Conservation (phyloP, 2,113 vertebrate genomes). For the Megaceryle torquata region DNA sequence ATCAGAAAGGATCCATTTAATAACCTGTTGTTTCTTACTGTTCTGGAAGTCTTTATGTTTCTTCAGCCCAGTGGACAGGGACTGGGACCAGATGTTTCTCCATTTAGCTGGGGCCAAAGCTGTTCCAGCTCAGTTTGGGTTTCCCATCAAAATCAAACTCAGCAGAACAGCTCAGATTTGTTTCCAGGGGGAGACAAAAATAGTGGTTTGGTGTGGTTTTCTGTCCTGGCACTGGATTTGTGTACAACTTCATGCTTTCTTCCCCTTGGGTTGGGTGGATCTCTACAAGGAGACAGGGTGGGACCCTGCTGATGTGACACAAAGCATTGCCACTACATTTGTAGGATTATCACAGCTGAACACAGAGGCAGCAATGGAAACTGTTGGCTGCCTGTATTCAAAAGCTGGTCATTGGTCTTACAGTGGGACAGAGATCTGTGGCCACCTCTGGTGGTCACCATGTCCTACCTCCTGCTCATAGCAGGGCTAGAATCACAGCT, state of each 20-base stretch:
- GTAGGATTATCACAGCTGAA: background rate
- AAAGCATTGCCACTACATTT: background rate
- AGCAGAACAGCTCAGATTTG: background rate
- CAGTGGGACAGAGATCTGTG: background rate
- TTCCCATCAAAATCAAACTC: background rate
- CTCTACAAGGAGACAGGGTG: background rate
- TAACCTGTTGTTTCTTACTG: background rate
- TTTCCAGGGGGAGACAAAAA: background rate
- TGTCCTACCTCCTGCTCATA: background rate
- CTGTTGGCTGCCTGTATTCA: background rate
- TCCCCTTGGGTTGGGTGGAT: background rate
- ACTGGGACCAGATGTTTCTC: constrained; percentile 24
- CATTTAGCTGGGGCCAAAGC: background rate
- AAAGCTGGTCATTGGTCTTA: background rate
- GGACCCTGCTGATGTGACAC: background rate
- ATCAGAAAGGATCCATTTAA: background rate
- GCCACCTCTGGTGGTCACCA: background rate
- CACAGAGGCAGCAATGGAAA: background rate
- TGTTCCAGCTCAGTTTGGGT: background rate
- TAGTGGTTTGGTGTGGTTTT: background rate
- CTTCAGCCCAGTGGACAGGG: background rate
- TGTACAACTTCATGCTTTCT: background rate
- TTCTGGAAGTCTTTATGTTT: constrained; percentile 15
- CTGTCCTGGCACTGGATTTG: background rate
- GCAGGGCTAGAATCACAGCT: background rate